Percentiles rank a stretch among this genome's conserved stretches.
Evolutionary conservation across 2,888 invertebrate species (phyloP).

Genomic region (Limenitis camilla): DNA sequence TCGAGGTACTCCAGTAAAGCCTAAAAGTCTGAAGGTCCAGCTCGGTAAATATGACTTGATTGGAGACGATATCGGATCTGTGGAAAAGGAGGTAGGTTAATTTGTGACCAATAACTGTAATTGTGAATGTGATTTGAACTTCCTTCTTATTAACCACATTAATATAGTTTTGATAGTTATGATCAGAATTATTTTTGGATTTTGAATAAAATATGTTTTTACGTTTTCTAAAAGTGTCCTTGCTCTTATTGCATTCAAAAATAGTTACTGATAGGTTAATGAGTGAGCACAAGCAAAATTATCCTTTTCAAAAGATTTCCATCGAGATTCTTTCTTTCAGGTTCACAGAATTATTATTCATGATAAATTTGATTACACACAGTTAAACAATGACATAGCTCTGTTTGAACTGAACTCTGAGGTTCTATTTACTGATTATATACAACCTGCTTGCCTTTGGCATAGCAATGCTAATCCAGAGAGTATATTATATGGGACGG

Average conservation of each 20-base stretch:
- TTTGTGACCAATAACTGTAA: background rate
- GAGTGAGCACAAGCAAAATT: background rate
- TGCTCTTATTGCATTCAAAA: too few relatives aligned
- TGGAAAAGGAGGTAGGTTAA: conserved; percentile 38
- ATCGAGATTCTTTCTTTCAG: background rate
- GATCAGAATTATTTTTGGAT: too few relatives aligned
- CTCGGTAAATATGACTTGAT: conserved; percentile 48
- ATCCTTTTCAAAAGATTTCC: background rate
- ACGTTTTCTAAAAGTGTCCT: too few relatives aligned
- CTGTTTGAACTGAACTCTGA: conserved; percentile 10
- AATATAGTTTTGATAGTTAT: background rate
- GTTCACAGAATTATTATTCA: conserved; percentile 4
- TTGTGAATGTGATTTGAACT: too few relatives aligned
- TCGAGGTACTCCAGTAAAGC: conserved; percentile 33
- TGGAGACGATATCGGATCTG: conserved; percentile 37
- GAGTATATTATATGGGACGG: conserved; percentile 5
- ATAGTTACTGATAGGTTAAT: background rate
- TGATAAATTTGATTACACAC: background rate
- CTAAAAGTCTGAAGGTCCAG: conserved; percentile 39
- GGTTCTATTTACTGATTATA: conserved; percentile 6
- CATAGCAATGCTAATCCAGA: background rate
- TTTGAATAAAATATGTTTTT: too few relatives aligned
- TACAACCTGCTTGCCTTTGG: conserved; percentile 14
- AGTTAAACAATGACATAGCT: conserved; percentile 3
- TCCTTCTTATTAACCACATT: background rate